Base-by-base conservation (phyloP, 2,888 invertebrate genomes). In the Malthinus seriepunctatus region DNA sequence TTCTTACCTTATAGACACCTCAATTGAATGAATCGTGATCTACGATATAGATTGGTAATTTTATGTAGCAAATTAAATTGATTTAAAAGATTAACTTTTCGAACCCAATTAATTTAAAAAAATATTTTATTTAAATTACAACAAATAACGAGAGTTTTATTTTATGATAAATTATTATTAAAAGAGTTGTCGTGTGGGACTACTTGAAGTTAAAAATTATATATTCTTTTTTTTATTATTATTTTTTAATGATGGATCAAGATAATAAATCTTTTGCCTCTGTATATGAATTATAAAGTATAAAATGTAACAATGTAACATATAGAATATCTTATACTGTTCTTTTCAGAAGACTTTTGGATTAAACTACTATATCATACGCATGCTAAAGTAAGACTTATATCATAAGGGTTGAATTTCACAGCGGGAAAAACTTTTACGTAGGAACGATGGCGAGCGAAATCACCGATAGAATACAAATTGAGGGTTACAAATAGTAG, bases 391-490 rank as follows among this genome's bases (percentile, higher is more conserved):
- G 69, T 70, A 69, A 73, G 74, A 73, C 73, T 71, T 74, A 74
- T 74, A 70, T 73, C 72, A 70, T 65, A 71, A 67, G 71, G 73
- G 73, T 71, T 72, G 71, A 76, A 77, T 76, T 76, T 76, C 69
- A 72, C 74, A 73, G 74, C 73, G 71, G 74, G 76, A 75, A 74
- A 23, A 76, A 75, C 73, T 76, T 75, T 73, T 72, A 71, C 73
- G 71, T 72, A 73, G 74, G 73, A 76, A 77, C 77, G 77, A 78
- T 73, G 76, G 76, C 77, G 73, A 73, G 75, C 73, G 72, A 73
- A 76, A 74, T 73, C 76, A 77, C 71, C 71, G 68, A 66, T 72
- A 66, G 78, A 77, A 78, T 78, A 77, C 74, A 73, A 78, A 78
- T 71, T 71, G 64, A 64, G 58, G 23, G 34, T 53, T 57, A 59